These are phyloP conservation scores for Bombus pyrosoma DNA, from an alignment of 1,140 invertebrate species.

Conservation along the genomic window DNA sequence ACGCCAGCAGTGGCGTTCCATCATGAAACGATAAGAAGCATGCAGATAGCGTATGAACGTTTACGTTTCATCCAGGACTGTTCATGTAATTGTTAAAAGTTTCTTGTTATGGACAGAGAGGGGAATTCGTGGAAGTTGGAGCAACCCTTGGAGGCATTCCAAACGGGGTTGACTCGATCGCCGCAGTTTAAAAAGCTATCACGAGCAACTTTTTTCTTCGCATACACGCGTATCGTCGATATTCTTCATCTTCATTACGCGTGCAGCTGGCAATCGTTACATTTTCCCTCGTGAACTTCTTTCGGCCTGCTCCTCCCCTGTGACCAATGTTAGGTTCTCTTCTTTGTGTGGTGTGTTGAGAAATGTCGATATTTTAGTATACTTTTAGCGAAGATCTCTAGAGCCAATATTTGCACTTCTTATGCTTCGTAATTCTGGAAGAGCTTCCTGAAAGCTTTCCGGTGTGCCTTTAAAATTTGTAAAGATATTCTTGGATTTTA, in stretches of 20 bases:
- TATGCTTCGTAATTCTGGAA: background rate
- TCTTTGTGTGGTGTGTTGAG: background rate
- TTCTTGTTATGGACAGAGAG: background rate
- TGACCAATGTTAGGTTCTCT: background rate
- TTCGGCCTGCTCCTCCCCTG: background rate
- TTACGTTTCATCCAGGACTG: background rate
- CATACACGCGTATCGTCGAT: background rate
- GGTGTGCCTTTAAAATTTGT: background rate
- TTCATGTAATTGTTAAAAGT: background rate
- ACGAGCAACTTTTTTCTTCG: background rate
- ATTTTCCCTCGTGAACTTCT: background rate
- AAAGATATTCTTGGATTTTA: background rate
- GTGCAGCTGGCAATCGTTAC: background rate
- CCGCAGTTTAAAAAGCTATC: background rate
- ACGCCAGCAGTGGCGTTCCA: background rate
- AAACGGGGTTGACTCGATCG: background rate
- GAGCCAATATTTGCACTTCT: background rate
- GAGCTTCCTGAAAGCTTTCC: background rate
- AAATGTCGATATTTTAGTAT: background rate
- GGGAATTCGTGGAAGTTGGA: background rate
- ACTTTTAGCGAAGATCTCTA: background rate
- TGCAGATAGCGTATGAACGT: background rate
- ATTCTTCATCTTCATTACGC: background rate
- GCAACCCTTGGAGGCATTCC: slow-evolving; percentile 4
- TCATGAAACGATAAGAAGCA: background rate